Base-by-base conservation (phyloP, 2,888 invertebrate genomes). In the Zaprionus obscuricornis region DNA sequence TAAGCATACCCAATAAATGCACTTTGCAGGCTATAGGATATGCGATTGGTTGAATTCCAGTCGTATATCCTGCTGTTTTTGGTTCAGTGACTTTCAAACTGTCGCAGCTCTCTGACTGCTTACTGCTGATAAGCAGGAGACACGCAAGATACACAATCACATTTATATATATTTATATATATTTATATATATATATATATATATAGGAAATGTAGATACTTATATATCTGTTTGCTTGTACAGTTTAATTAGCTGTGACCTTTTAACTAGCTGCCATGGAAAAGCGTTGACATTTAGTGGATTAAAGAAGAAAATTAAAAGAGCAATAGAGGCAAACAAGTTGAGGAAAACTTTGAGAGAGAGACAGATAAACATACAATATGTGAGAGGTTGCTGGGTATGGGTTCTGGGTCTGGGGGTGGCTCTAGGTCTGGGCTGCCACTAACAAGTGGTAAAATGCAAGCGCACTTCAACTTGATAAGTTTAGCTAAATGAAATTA, bases 171-270 rank as follows among this genome's bases (percentile, higher is more conserved):
- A 50, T 7, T 3, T 1, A 33, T 0, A 14, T 8, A 5, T 16
- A 17, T 22, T 18, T 33, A 10, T 36, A 34, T 14, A 34, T 13
- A 34, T 13, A 34, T 8, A 5, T 16, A 17, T 22, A 18, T 33
- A 10, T 36, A 34, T 14, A 34, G 3, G 16, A 5, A 34, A 20
- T 8, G n/a, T 8, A 8, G 1, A 50, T 7, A 3, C 1, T 27
- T 0, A 14, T 8, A 5, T 16, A 17, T 22, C 16, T 33, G 10
- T 36, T 14, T 14, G 16, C 4, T 14, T 13, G 16, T 31, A 26
- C 46, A 31, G 46, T 43, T 55, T 69, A 63, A 70, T 70, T 70
- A 64, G 69, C 27, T 13, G 22, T 37, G 59, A 74, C 74, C 74
- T 74, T 71, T 50, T 14, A 22, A 14, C 31, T 17, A 26, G 14